Percentiles rank a stretch among this genome's conserved stretches.
Conservation (phyloP, 2,113 vertebrate species). For the Alouatta palliata region DNA sequence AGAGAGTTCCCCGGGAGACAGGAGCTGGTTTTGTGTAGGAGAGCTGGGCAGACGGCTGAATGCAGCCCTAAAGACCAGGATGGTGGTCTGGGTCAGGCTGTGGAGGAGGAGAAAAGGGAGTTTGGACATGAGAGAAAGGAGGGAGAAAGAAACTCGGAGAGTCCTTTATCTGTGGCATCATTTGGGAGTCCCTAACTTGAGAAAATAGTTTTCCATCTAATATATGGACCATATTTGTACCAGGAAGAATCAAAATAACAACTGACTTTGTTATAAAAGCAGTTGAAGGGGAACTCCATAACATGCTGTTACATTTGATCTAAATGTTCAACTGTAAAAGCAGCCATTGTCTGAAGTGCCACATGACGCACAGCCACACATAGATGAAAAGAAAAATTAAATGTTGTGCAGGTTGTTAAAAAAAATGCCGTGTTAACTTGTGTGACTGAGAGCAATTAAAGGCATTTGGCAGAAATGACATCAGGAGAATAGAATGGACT, state of each 20-base stretch:
- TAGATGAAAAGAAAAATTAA: slow-evolving; percentile 38
- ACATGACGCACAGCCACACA: not conserved
- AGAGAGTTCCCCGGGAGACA: not conserved
- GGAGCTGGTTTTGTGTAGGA: not conserved
- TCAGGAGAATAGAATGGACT: not conserved
- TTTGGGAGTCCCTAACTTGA: slow-evolving; percentile 19
- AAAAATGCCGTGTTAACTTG: not conserved
- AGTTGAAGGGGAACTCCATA: not conserved
- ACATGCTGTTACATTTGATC: not conserved
- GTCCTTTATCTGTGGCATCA: not conserved
- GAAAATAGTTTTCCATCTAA: not conserved
- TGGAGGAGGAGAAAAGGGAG: not conserved
- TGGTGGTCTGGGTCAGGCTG: not conserved
- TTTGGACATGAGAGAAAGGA: not conserved
- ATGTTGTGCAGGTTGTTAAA: not conserved
- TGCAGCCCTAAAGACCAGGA: not conserved
- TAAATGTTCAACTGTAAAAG: not conserved
- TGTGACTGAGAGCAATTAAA: not conserved
- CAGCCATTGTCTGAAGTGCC: not conserved
- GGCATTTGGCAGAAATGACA: not conserved
- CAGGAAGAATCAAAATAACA: not conserved
- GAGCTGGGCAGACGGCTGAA: not conserved
- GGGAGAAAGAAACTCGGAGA: not conserved
- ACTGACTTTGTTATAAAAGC: not conserved
- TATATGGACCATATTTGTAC: not conserved